Conservation (phyloP, 2,888 invertebrate genomes). For the Congeria kusceri region DNA sequence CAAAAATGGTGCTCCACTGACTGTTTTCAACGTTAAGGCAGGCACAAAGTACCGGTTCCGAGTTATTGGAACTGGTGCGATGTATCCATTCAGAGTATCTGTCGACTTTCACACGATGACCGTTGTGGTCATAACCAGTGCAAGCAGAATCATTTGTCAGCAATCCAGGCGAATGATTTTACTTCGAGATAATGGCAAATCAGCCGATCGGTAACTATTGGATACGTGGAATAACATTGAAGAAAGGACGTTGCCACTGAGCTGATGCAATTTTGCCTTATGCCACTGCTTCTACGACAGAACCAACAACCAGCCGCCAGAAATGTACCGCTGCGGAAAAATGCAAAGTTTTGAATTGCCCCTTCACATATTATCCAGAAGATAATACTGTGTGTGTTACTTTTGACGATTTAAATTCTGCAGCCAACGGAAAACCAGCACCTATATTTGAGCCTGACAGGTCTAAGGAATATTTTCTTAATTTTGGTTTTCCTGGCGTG, state of each 20-base stretch:
- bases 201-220: slow-evolving; percentile 72
- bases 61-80: slow-evolving; percentile 69
- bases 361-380: slow-evolving; percentile 63
- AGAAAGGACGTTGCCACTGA: slow-evolving; percentile 37
- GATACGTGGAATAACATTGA: slow-evolving; percentile 72
- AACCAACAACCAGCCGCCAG: slow-evolving; percentile 49
- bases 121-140: slow-evolving; percentile 68
- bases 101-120: slow-evolving; percentile 71
- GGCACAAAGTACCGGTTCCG: slow-evolving; percentile 69
- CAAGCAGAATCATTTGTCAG: slow-evolving; percentile 68
- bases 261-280: slow-evolving; percentile 71
- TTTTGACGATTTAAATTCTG: slow-evolving; percentile 61
- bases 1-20: slow-evolving; percentile 67
- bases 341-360: slow-evolving; percentile 72
- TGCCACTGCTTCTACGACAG: slow-evolving; percentile 44
- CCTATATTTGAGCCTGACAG: slow-evolving; percentile 44
- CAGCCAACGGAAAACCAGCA: slow-evolving; percentile 50
- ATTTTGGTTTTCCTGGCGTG: slow-evolving; percentile 79
- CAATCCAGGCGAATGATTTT: slow-evolving; percentile 74
- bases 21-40: slow-evolving; percentile 59
- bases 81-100: slow-evolving; percentile 72
- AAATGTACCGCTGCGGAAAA: slow-evolving; percentile 46
- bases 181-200: slow-evolving; percentile 72
- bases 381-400: slow-evolving; percentile 46
- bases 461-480: slow-evolving; percentile 75